Conservation (phyloP, 2,888 invertebrate species). For the Liopterus haemorrhoidalis region DNA sequence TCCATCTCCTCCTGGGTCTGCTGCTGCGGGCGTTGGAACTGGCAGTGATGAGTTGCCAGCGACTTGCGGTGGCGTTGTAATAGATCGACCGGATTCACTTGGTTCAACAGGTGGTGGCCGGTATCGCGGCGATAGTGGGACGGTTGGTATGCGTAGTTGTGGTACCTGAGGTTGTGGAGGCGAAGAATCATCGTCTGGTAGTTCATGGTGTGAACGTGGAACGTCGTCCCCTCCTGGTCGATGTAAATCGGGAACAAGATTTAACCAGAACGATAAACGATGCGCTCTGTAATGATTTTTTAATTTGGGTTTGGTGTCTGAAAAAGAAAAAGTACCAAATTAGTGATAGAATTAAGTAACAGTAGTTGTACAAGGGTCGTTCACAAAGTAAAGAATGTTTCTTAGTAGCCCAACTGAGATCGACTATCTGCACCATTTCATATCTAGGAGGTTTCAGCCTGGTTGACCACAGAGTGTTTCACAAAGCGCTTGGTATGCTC, state of each 20-base stretch:
- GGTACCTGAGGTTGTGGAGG: slow-evolving; percentile 52
- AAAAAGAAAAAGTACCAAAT: slow-evolving; percentile 34
- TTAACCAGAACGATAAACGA: slow-evolving; percentile 88
- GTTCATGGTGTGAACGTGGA: slow-evolving; percentile 75
- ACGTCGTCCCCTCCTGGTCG: slow-evolving; percentile 83
- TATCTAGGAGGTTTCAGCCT: no score
- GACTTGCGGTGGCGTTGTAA: slow-evolving; percentile 45
- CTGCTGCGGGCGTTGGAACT: slow-evolving; percentile 37
- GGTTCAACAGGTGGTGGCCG: slow-evolving; percentile 51
- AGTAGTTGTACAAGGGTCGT: slow-evolving; percentile 13
- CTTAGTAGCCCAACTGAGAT: slow-evolving; percentile 18
- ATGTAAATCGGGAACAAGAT: slow-evolving; percentile 86
- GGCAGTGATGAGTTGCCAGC: slow-evolving; percentile 44
- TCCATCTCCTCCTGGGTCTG: slow-evolving; percentile 47
- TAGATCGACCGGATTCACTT: slow-evolving; percentile 38
- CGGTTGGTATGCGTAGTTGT: no score
- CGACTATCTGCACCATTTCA: no score
- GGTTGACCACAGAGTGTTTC: no score
- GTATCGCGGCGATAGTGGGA: slow-evolving; percentile 49
- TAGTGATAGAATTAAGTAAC: no score
- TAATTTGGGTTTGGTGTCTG: slow-evolving; percentile 83
- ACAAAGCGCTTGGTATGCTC: no score
- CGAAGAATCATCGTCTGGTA: slow-evolving; percentile 66
- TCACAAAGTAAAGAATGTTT: slow-evolving; percentile 20
- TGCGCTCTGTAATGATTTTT: slow-evolving; percentile 93